phyloP scores from a whole-genome alignment of 1,140 invertebrate species.

The Ceratitis capitata region DNA sequence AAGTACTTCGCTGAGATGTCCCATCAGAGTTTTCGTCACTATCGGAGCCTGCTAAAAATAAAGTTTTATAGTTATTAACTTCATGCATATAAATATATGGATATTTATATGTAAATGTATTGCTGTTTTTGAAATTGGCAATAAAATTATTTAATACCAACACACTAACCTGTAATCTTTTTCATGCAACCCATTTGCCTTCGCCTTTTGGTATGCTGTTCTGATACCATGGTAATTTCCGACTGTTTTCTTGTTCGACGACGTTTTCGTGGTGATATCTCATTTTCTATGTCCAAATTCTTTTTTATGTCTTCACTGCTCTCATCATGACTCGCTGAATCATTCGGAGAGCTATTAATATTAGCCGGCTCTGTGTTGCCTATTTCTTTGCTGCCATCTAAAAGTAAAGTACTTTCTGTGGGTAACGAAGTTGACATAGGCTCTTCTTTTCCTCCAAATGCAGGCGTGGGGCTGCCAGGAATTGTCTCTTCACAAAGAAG shows the following conservation, averaged over 20 bases:
- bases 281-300: conserved; percentile 49
- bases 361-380: not conserved
- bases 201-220: conserved; percentile 51
- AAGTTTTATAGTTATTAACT: not conserved
- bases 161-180: conserved; percentile 57
- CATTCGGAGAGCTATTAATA: conserved; percentile 58
- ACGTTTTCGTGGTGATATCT: conserved; percentile 65
- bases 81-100: not conserved
- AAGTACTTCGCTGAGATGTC: conserved; percentile 58
- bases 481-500: conserved; percentile 90
- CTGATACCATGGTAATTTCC: conserved; percentile 49
- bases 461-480: conserved; percentile 83
- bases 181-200: conserved; percentile 51
- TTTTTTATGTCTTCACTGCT: conserved; percentile 58
- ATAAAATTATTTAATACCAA: conserved; percentile 37
- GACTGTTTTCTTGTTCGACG: conserved; percentile 67
- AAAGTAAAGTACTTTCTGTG: not conserved
- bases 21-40: conserved; percentile 65
- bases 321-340: conserved; percentile 61
- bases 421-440: not conserved
- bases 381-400: not conserved
- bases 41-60: conserved; percentile 61
- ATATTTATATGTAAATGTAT: not conserved
- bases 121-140: no score
- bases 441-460: conserved; percentile 64